Percentiles rank a stretch among this genome's conserved stretches.
phyloP scores from a whole-genome alignment of 2,888 invertebrate species.

The Melanotus villosus region DNA sequence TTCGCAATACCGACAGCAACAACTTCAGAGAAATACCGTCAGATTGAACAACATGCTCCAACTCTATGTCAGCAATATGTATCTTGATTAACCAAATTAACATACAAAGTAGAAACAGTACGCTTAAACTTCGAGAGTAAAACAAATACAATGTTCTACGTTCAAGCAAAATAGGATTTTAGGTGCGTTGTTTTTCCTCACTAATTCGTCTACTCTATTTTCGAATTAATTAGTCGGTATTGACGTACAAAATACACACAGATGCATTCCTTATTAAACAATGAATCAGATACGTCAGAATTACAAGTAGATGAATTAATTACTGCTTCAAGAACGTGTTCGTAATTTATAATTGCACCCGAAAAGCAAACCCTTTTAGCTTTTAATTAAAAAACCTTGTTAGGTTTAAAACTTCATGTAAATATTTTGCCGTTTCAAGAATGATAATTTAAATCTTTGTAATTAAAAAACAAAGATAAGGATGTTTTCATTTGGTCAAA shows the following conservation, averaged over 20 bases:
- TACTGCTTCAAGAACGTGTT: not conserved
- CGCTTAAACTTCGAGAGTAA: not conserved
- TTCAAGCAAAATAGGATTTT: too few species aligned
- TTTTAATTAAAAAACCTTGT: too few species aligned
- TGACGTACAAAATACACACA: not conserved
- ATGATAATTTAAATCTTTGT: too few species aligned
- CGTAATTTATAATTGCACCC: too few species aligned
- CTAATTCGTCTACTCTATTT: not conserved
- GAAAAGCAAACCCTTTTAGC: too few species aligned
- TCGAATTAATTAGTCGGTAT: not conserved
- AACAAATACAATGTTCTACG: not conserved
- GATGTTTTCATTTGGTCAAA: too few species aligned
- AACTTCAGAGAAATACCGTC: not conserved
- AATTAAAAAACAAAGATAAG: too few species aligned
- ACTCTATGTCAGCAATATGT: not conserved
- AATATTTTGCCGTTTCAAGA: too few species aligned
- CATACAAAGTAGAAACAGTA: conserved; percentile 2
- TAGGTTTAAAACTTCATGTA: too few species aligned
- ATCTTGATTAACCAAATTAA: conserved; percentile 3
- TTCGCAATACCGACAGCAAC: too few species aligned
- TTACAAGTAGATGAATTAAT: not conserved
- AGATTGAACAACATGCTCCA: not conserved
- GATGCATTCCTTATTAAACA: not conserved
- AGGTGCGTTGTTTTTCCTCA: too few species aligned
- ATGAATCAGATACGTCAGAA: not conserved